phyloP scores from a whole-genome alignment of 1,140 invertebrate genomes.

The Zophobas atratus region DNA sequence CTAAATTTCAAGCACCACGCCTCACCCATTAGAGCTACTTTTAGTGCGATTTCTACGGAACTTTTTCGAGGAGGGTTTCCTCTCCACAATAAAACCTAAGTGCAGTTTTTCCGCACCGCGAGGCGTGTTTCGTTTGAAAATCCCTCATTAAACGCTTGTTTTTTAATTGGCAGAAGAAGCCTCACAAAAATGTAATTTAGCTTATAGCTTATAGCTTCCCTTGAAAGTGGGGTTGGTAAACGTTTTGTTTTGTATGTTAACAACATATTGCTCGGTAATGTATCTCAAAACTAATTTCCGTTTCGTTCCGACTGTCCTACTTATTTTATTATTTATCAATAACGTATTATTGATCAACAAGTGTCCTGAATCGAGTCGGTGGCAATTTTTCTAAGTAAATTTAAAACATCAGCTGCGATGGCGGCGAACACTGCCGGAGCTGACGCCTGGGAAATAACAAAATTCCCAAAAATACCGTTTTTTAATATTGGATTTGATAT shows the following conservation, averaged over 20 bases:
- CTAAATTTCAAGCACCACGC: too few species aligned
- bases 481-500: slow-evolving; percentile 18
- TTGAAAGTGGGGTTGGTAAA: neutral
- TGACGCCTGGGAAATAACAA: slow-evolving; percentile 5
- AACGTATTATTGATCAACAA: slow-evolving; percentile 39
- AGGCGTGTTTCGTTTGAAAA: too few species aligned
- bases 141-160: too few species aligned
- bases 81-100: too few species aligned
- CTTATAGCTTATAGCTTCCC: too few species aligned
- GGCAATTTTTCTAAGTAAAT: slow-evolving; percentile 14
- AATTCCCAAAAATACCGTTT: slow-evolving; percentile 23
- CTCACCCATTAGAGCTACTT: too few species aligned
- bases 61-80: too few species aligned
- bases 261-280: slow-evolving; percentile 18
- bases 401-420: slow-evolving; percentile 2
- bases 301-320: slow-evolving; percentile 17
- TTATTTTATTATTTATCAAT: slow-evolving; percentile 44
- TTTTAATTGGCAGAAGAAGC: too few species aligned
- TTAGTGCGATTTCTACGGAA: too few species aligned
- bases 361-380: slow-evolving; percentile 1
- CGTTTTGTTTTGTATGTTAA: slow-evolving; percentile 3
- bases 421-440: neutral
- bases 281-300: slow-evolving; percentile 36
- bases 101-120: too few species aligned
- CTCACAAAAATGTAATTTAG: neutral